Conservation (phyloP, 2,888 invertebrate genomes). For the Xestia c-nigrum region DNA sequence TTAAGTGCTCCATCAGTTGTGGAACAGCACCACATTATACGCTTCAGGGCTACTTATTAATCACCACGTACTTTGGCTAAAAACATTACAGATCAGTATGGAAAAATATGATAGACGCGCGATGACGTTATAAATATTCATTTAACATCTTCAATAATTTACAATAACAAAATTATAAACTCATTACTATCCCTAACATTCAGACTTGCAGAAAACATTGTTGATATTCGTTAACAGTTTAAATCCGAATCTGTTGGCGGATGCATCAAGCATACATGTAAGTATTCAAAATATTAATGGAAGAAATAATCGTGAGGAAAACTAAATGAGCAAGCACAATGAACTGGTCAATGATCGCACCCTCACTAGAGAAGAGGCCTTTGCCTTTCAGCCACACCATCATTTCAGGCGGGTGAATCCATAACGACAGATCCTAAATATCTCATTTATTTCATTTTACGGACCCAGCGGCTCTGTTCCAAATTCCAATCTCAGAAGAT, state of each 20-base stretch:
- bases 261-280: not conserved
- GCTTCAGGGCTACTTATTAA: not conserved
- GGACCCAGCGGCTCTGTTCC: not conserved
- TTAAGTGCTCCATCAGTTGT: not conserved
- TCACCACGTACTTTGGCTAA: not conserved
- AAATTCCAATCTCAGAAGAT: conserved; percentile 47
- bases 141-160: too few species aligned
- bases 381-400: not conserved
- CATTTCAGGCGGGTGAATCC: not conserved
- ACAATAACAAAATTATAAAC: not conserved
- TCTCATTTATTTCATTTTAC: conserved; percentile 25
- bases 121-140: not conserved
- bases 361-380: not conserved
- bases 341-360: not conserved
- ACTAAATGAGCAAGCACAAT: not conserved
- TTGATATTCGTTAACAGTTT: not conserved
- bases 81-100: not conserved
- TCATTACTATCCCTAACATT: not conserved
- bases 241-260: not conserved
- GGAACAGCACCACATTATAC: not conserved
- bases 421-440: not conserved
- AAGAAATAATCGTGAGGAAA: not conserved
- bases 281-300: not conserved
- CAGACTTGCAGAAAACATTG: too few species aligned
- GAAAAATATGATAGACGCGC: not conserved